Base-by-base conservation (phyloP, 2,888 invertebrate genomes). In the Margaritifera margaritifera region DNA sequence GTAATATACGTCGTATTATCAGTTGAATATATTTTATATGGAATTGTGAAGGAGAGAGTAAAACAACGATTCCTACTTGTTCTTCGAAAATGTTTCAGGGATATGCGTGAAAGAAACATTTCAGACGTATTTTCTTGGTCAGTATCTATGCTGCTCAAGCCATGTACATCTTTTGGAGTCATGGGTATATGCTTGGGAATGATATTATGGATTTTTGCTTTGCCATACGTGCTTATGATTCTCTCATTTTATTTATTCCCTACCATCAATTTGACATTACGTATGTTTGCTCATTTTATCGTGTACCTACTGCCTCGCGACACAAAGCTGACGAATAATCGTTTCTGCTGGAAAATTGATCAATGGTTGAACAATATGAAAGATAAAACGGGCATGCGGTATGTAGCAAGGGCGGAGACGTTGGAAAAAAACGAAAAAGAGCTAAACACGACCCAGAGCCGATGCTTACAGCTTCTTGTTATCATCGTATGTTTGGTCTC, bases 171-270 rank as follows among this genome's bases (percentile, higher is more conserved):
- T 25, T 86, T 71, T 72, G 87, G 87, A n/a, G 59, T 81, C 6
- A 57, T 80, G 2, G 88, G 87, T 4, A 69, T 86, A n/a, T 31
- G 83, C 20, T 62, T 87, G 6, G 84, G 79, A 19, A 64, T 79
- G 1, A 56, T 86, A n/a, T 83, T 82, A 64, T 84, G 84, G 82
- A 62, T 79, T 0, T 11, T 86, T 1, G 69, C 80, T 2, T 42
- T 84, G 19, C 84, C 87, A 0, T 51, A 85, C n/a, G 66, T 79
- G 4, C 0, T 84, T 0, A 22, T 84, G 0, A 69, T 86, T 11
- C 73, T 81, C 31, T 67, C 84, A 20, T 81, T 87, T 71, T 87
- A 86, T 74, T 74, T 84, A 31, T 72, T 87, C 25, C 88, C 88
- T 11, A 82, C 85, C 6, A 54, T 87, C 24, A 86, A 86, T 68